Evolutionary conservation across 2,797 vertebrate genomes (phyloP).

Genomic region (Macropus fuliginosus): DNA sequence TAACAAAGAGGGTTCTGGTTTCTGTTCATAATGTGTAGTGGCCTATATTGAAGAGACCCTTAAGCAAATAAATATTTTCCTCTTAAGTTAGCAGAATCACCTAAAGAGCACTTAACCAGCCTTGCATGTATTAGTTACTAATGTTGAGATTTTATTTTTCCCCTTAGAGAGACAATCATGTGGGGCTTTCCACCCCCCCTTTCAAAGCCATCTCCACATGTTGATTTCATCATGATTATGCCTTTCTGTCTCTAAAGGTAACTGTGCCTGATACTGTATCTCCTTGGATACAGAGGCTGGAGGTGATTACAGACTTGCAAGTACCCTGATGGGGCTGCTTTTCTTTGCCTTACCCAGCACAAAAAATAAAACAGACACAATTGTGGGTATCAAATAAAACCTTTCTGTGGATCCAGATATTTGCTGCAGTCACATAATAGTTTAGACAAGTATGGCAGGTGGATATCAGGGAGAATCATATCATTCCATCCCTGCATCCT

Average conservation of each 20-base stretch:
- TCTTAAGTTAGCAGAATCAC: slow-evolving; percentile 3
- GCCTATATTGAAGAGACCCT: not conserved
- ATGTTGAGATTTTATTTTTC: slow-evolving; percentile 42
- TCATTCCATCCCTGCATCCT: not conserved
- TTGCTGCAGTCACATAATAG: not conserved
- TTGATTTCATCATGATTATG: not conserved
- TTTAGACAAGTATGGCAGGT: not conserved
- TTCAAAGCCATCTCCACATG: not conserved
- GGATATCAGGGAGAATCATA: not conserved
- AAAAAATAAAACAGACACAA: not conserved
- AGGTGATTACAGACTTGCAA: not conserved
- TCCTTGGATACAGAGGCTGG: not conserved
- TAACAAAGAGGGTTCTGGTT: slow-evolving; percentile 16
- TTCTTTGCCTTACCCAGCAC: not conserved
- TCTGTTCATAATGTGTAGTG: slow-evolving; percentile 2
- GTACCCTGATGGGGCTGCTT: not conserved
- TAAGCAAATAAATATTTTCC: slow-evolving; percentile 40
- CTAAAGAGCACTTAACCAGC: not conserved
- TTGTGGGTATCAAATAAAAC: not conserved
- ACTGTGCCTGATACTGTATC: not conserved
- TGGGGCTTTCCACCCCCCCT: not conserved
- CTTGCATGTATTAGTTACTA: slow-evolving; percentile 20
- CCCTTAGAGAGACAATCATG: slow-evolving; percentile 27
- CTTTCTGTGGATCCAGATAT: not conserved
- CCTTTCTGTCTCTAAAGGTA: slow-evolving; percentile 26